Evolutionary conservation across 2,113 vertebrate genomes (phyloP).

Genomic region (Microtus richardsoni): DNA sequence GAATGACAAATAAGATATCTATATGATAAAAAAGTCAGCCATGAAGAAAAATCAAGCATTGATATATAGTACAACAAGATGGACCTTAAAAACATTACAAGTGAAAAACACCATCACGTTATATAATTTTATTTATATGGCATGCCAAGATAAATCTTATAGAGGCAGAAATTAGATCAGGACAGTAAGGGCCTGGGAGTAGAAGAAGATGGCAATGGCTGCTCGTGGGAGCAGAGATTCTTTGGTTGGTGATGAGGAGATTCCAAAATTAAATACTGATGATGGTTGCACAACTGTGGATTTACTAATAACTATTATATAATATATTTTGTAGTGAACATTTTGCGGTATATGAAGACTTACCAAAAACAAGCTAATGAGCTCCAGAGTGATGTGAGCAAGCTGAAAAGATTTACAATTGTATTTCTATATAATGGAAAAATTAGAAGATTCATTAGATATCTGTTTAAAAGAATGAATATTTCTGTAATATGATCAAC

Average conservation of each 20-base stretch:
- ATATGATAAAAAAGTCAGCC: background rate
- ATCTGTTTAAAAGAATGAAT: conserved; percentile 6
- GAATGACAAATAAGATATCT: background rate
- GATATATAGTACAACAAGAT: background rate
- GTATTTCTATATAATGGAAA: background rate
- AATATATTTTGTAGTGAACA: background rate
- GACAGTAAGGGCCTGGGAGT: background rate
- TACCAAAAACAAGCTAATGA: conserved; percentile 34
- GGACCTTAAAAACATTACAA: background rate
- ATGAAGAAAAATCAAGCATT: background rate
- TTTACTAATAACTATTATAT: background rate
- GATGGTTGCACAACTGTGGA: background rate
- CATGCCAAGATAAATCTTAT: background rate
- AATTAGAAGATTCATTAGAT: background rate
- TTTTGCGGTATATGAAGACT: background rate
- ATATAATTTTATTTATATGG: conserved; percentile 7
- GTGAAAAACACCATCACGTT: background rate
- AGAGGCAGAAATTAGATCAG: background rate
- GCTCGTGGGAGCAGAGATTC: background rate
- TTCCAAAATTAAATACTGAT: background rate
- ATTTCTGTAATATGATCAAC: background rate
- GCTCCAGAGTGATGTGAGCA: background rate
- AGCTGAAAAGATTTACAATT: background rate
- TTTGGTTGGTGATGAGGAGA: background rate
- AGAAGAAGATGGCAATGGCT: background rate